Percentiles rank a stretch among this genome's conserved stretches.
Conservation (phyloP, 37 sponge, comb jelly and placozoan genomes). For the Spongilla lacustris region DNA sequence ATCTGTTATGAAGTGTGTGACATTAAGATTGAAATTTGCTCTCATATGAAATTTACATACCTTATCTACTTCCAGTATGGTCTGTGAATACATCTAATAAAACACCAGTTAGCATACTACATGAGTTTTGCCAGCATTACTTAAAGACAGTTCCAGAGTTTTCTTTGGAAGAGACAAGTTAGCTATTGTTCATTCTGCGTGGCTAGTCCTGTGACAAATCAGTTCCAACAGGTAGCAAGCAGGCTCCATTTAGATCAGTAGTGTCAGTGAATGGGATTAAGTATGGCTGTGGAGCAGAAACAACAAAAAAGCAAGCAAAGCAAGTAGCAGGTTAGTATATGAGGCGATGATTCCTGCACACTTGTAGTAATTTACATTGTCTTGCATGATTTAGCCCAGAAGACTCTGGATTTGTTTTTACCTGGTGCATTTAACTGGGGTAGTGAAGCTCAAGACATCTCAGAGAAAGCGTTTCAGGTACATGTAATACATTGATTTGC, state of each 20-base stretch:
- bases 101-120: conserved; percentile 36
- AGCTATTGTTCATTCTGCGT: not conserved
- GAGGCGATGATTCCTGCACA: not conserved
- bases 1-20: no score
- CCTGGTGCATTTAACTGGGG: conserved; percentile 17
- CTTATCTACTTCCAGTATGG: conserved; percentile 42
- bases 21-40: no score
- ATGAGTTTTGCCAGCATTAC: conserved; percentile 49
- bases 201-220: not conserved
- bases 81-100: conserved; percentile 45
- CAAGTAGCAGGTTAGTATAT: conserved; percentile 40
- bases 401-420: conserved; percentile 30
- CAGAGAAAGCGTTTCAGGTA: conserved; percentile 5
- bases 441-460: not conserved
- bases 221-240: not conserved
- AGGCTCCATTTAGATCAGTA: conserved; percentile 25
- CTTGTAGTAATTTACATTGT: not conserved
- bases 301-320: conserved; percentile 60
- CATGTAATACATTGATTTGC: not conserved
- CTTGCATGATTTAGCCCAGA: conserved; percentile 18
- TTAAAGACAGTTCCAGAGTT: conserved; percentile 21
- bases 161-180: conserved; percentile 1
- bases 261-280: conserved; percentile 18
- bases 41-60: no score
- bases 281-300: conserved; percentile 37